Evolutionary conservation across 2,888 invertebrate species (phyloP).

Genomic region (Monoplex corrugatus): DNA sequence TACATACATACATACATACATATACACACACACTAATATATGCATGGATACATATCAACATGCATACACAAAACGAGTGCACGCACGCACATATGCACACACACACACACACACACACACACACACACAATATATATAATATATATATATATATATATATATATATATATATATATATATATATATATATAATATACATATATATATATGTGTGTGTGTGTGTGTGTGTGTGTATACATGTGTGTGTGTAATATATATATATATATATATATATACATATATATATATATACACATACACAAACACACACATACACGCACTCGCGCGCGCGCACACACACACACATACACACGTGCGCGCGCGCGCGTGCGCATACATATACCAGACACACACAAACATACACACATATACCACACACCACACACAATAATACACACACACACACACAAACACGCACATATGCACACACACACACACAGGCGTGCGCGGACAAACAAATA

Average conservation of each 20-base stretch:
- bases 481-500: neutral
- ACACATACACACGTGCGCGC: conserved; percentile 14
- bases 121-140: conserved; percentile 6
- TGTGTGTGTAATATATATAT: no score
- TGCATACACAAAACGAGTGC: neutral
- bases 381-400: conserved; percentile 22
- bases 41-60: no score
- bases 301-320: neutral
- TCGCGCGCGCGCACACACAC: neutral
- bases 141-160: neutral
- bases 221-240: neutral
- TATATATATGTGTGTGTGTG: neutral
- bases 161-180: neutral
- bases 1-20: neutral
- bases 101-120: conserved; percentile 20
- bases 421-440: neutral
- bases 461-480: neutral
- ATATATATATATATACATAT: no score
- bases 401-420: neutral
- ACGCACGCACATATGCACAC: neutral
- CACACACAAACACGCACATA: neutral
- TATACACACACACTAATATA: neutral
- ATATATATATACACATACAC: no score
- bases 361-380: neutral
- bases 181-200: neutral